These are phyloP conservation scores for Pollimyrus isidori DNA, from an alignment of 2,113 vertebrate genomes.

Conservation along the genomic window DNA sequence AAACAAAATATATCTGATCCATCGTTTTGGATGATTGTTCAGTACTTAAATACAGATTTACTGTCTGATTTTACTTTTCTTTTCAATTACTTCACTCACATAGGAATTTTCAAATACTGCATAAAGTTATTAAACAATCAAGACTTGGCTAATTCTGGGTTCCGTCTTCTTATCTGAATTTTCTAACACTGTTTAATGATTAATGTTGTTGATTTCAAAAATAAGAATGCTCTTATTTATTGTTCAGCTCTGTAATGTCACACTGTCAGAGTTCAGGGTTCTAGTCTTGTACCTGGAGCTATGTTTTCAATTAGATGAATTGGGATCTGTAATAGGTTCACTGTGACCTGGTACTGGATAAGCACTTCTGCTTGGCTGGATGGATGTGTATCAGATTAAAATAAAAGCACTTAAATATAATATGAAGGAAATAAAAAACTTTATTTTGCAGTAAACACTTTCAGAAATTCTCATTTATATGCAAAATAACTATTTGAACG, in stretches of 20 bases:
- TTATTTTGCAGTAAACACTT: background rate
- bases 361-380: background rate
- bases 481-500: background rate
- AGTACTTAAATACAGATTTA: background rate
- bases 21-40: background rate
- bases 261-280: background rate
- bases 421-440: background rate
- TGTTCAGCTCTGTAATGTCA: background rate
- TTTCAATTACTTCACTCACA: constrained; percentile 36
- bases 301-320: background rate
- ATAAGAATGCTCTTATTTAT: background rate
- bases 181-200: background rate
- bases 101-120: constrained; percentile 40
- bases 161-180: background rate
- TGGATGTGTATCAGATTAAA: background rate
- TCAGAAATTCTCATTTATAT: background rate
- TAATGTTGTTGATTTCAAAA: background rate
- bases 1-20: background rate
- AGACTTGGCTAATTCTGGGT: background rate
- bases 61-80: background rate
- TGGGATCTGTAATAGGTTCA: background rate
- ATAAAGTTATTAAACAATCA: background rate
- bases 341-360: background rate
- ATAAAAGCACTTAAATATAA: background rate
- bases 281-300: background rate